Evolutionary conservation across 2,797 vertebrate genomes (phyloP), one percentile per base, ranked within the genome.

Genomic region (Prionace glauca): DNA sequence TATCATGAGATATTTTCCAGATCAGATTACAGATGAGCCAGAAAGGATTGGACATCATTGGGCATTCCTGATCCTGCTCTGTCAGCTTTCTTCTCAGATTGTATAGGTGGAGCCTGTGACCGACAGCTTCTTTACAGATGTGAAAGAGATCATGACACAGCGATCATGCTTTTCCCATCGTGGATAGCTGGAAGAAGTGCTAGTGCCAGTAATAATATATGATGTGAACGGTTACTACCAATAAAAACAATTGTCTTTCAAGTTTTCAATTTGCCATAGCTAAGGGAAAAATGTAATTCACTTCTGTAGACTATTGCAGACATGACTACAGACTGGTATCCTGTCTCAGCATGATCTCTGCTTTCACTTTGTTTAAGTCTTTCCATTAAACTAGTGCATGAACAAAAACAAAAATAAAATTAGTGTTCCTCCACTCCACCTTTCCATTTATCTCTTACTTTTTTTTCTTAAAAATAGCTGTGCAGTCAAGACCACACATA

Each of bases 1-100:
- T 90, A 62, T n/a, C 87, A 32, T 90, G 87, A 26, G 86, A 62
- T 22, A 56, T 20, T 94, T 69, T 94, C 67, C 91, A 94, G 65
- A 94, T 22, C 91, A 94, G 22, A 20, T 10, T 41, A 41, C 41
- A 71, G 24, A 5, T n/a, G 29, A 94, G 36, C n/a, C 22, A 94
- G 36, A 45, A 69, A 94, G 62, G 41, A 69, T 29, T 56, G 7
- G 56, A 90, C 11, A 11, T 45, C 10, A 41, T 18, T 69, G n/a
- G 65, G 36, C 90, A 45, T 71, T 45, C 67, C 67, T 24, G 20
- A 94, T 41, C 26, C 91, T 62, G 56, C 67, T 94, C 41, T 71
- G 45, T 67, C 9, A 36, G 67, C 22, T 18, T 24, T 94, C 9
- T 41, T 71, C 71, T 69, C 69, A 94, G 65, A 20, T 71, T 94